These are phyloP conservation scores for Promerops cafer DNA, from an alignment of 2,113 vertebrate genomes.

Conservation along the genomic window DNA sequence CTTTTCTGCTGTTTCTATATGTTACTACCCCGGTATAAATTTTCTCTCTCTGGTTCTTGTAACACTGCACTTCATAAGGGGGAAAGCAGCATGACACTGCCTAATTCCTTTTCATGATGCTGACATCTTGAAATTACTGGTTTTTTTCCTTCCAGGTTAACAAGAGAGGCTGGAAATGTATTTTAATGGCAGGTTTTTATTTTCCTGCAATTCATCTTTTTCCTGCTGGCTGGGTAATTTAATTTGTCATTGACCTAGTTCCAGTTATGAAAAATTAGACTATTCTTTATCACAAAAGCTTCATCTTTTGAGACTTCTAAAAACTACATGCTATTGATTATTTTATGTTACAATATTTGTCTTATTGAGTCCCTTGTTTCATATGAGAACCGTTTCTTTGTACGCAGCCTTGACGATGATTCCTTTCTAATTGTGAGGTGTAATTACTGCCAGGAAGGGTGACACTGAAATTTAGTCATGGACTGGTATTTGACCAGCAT, in stretches of 20 bases:
- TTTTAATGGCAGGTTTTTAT: neutral
- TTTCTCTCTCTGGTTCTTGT: neutral
- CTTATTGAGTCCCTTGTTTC: neutral
- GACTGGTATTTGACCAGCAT: neutral
- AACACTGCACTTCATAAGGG: neutral
- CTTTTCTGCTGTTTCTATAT: neutral
- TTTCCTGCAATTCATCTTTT: neutral
- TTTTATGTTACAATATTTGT: neutral
- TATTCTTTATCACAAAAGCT: neutral
- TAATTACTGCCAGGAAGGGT: neutral
- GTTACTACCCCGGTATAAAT: neutral
- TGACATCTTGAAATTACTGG: neutral
- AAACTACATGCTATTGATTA: neutral
- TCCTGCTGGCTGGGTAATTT: neutral
- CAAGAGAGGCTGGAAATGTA: neutral
- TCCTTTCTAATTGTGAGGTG: neutral
- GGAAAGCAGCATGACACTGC: neutral
- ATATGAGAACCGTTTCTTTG: neutral
- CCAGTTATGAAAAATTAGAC: neutral
- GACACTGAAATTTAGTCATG: neutral
- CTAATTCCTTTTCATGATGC: neutral
- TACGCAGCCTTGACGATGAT: neutral
- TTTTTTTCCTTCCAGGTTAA: neutral
- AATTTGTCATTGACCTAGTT: slow-evolving; percentile 35
- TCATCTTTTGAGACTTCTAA: neutral